Percentiles rank a stretch among this genome's conserved stretches.
These are phyloP conservation scores for Paradoxurus hermaphroditus DNA, from an alignment of 2,113 vertebrate genomes.

Conservation along the genomic window DNA sequence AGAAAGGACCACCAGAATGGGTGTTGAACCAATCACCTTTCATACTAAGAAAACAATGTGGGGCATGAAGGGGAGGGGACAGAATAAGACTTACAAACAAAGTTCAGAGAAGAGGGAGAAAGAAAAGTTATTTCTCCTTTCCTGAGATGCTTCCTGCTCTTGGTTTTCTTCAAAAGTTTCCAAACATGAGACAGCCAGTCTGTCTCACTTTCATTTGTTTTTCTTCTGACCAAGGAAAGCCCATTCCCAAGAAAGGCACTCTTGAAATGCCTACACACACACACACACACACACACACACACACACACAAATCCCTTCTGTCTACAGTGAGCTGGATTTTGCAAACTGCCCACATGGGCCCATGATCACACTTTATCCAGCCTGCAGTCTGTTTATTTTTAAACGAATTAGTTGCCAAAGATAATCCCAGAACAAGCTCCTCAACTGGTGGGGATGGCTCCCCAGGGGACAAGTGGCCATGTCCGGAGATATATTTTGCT, in stretches of 20 bases:
- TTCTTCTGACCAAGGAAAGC: background rate
- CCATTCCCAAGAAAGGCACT: background rate
- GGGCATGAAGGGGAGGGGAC: background rate
- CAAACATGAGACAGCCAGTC: background rate
- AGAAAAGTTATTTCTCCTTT: background rate
- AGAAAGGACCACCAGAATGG: background rate
- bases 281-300: too few relatives aligned
- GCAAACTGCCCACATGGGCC: background rate
- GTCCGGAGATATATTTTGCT: background rate
- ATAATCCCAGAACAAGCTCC: background rate
- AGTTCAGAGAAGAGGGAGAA: background rate
- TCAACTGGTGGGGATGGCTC: background rate
- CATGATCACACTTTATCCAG: background rate
- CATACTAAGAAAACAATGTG: background rate
- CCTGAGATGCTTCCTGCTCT: background rate
- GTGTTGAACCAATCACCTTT: background rate
- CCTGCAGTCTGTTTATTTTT: background rate
- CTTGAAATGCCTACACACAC: background rate
- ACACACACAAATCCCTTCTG: background rate
- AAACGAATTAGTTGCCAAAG: background rate
- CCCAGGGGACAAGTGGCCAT: background rate
- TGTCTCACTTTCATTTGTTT: background rate
- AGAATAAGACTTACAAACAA: background rate
- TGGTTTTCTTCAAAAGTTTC: slow-evolving; percentile 30
- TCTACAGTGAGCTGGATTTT: background rate